Base-by-base conservation (phyloP, 2,797 vertebrate species). In the Enteromius anoplus region DNA sequence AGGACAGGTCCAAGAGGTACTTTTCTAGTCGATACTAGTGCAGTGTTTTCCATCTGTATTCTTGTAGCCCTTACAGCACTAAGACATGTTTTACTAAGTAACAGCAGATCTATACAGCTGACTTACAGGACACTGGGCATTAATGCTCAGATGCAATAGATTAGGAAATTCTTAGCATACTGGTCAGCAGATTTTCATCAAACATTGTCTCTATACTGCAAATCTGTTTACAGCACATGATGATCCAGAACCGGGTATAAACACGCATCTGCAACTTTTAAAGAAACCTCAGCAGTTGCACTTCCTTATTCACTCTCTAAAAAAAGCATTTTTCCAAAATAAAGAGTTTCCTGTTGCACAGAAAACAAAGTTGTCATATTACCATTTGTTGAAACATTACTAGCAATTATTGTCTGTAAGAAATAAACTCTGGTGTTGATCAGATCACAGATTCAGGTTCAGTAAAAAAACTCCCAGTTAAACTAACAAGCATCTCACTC, bases 271-370 rank as follows among this genome's bases (percentile, higher is more conserved):
- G 40, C 23, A 49, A 15, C 42, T 34, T 12, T 47, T 64, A 45
- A 42, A 21, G 19, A 78, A 49, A 78, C 60, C 60, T 65, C 76
- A 65, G 76, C 76, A 78, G 23, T 78, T 66, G 2, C n/a, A 34
- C 19, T 78, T 78, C 76, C 76, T 78, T 15, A 47, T 78, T 47
- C 23, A 9, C 5, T 49, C 58, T 32, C 5, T 45, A 6, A 64
- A 19, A 47, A 47, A 8, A 2, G 5, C 4, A 1, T 9, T 17
- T 71, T 65, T 32, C 0, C 12, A 6, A 62, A 76, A 29, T 42
- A 5, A 42, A 45, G 26, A 26, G 26, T 26, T 26, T 26, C 26
- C 4, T 26, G 4, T n/a, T 68, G 65, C 65, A 68, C 11, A 60
- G 23, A 60, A 26, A 60, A 60, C 58, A 60, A 60, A 26, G 23